Evolutionary conservation across 2,113 vertebrate genomes (phyloP).

Genomic region (Scomber japonicus): DNA sequence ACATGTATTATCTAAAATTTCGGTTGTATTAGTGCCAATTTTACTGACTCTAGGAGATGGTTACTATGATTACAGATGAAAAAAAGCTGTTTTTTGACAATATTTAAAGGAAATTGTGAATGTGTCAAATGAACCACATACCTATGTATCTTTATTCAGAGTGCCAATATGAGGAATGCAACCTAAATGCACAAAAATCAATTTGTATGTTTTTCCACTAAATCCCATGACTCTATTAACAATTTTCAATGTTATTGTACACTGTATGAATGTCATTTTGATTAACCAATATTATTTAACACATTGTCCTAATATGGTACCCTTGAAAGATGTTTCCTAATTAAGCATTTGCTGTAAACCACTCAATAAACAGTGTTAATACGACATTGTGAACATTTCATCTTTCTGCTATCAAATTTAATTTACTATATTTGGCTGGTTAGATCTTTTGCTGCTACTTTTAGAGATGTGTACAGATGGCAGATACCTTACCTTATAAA

Average conservation of each 20-base stretch:
- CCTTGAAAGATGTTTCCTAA: conserved; percentile 14
- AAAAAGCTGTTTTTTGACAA: background rate
- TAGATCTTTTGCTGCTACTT: background rate
- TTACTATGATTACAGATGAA: background rate
- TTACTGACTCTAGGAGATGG: background rate
- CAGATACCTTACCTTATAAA: background rate
- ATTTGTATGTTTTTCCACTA: background rate
- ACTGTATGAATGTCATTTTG: background rate
- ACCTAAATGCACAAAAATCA: conserved; percentile 23
- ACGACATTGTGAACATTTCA: background rate
- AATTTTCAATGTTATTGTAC: background rate
- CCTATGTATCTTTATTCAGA: conserved; percentile 1
- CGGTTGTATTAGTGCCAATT: conserved; percentile 12
- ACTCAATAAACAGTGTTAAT: conserved; percentile 59
- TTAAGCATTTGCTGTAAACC: conserved; percentile 27
- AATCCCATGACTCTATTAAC: conserved; percentile 6
- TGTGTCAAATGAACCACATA: conserved; percentile 26
- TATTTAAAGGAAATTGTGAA: conserved; percentile 25
- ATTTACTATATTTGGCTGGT: background rate
- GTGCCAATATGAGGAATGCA: conserved; percentile 38
- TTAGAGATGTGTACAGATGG: background rate
- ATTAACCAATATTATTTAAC: conserved; percentile 28
- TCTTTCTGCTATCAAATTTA: background rate
- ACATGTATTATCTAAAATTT: background rate
- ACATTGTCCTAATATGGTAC: conserved; percentile 37